Percentiles rank a stretch among this genome's conserved stretches.
phyloP scores from a whole-genome alignment of 2,797 vertebrate genomes.

The Catharus ustulatus region DNA sequence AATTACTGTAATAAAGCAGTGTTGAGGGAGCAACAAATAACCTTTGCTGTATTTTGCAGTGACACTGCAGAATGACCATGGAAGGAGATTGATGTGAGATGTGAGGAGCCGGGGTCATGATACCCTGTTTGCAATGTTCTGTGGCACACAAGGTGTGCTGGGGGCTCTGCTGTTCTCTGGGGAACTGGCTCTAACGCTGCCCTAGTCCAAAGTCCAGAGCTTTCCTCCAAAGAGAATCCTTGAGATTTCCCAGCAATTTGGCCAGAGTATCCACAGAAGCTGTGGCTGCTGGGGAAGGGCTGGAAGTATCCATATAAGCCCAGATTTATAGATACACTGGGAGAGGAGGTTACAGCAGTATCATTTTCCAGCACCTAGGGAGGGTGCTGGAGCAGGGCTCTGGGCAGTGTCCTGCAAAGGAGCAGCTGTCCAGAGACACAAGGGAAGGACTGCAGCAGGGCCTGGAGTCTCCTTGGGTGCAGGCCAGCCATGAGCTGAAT shows the following conservation, averaged over 20 bases:
- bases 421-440: rapidly evolving
- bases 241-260: neutral
- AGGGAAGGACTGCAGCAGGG: neutral
- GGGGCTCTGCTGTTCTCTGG: neutral
- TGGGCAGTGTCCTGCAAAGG: neutral
- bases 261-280: neutral
- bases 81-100: neutral
- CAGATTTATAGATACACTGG: neutral
- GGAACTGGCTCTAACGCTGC: neutral
- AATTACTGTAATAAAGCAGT: neutral
- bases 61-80: neutral
- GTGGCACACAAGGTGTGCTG: neutral
- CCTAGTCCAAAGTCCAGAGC: neutral
- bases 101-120: neutral
- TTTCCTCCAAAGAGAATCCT: neutral
- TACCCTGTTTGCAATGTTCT: neutral
- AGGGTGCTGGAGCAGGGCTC: neutral
- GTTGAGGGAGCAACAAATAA: neutral
- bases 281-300: neutral
- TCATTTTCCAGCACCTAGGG: neutral
- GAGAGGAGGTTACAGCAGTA: neutral
- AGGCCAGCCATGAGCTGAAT: rapidly evolving
- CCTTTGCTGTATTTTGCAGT: neutral
- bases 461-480: neutral
- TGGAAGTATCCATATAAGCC: neutral